Evolutionary conservation across 2,113 vertebrate genomes (phyloP).

Genomic region (Bombycilla garrulus): DNA sequence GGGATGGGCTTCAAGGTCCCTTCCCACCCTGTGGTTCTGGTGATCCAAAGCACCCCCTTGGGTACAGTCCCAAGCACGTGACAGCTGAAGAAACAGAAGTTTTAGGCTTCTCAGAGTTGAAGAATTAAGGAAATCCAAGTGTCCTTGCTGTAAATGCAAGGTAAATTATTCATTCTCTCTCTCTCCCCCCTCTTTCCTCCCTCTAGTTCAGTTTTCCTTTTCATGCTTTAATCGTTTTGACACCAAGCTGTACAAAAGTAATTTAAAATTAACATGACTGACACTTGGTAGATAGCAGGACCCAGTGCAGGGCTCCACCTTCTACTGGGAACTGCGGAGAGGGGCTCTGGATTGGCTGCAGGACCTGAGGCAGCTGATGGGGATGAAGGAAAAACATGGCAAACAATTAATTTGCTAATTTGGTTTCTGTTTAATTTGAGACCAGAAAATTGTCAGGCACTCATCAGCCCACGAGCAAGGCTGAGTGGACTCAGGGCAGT

Average conservation of each 20-base stretch:
- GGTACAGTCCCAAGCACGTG: background rate
- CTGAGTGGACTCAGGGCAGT: constrained; percentile 32
- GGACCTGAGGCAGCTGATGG: constrained; percentile 79
- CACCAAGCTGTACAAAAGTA: constrained; percentile 88
- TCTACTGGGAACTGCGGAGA: constrained; percentile 35
- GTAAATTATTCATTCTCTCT: constrained; percentile 68
- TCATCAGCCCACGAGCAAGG: constrained; percentile 47
- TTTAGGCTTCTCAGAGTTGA: constrained; percentile 7
- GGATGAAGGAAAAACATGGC: constrained; percentile 80
- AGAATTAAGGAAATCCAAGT: constrained; percentile 17
- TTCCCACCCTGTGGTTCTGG: background rate
- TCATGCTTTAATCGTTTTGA: constrained; percentile 91
- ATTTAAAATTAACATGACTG: constrained; percentile 96
- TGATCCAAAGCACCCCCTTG: background rate
- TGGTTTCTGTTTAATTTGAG: constrained; percentile 90
- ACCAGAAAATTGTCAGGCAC: constrained; percentile 88
- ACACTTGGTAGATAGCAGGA: constrained; percentile 79
- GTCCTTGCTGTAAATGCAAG: constrained; percentile 69
- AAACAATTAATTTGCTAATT: constrained; percentile 94
- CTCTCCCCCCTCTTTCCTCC: constrained; percentile 19
- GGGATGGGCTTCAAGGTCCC: background rate
- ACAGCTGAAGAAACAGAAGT: background rate
- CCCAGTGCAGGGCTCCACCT: constrained; percentile 67
- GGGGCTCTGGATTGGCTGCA: constrained; percentile 71
- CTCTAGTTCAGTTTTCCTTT: constrained; percentile 71